These are phyloP conservation scores for Solea solea DNA, from an alignment of 2,113 vertebrate genomes.

Conservation along the genomic window DNA sequence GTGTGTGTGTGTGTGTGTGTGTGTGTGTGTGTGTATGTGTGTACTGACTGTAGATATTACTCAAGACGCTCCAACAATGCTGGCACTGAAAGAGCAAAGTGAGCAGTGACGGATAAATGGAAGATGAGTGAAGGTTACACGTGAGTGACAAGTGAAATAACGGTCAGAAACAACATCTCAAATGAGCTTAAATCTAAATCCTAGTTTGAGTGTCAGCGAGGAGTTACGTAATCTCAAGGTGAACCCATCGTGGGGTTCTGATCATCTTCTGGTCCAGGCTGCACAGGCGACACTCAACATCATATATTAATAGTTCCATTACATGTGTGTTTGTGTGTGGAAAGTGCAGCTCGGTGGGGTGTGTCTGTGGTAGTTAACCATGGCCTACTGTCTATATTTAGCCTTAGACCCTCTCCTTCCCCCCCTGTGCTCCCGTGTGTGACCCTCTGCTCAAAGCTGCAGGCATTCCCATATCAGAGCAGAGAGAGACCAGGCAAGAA, in stretches of 20 bases:
- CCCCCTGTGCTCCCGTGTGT: constrained; percentile 59
- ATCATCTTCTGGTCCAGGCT: constrained; percentile 19
- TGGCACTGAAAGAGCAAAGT: constrained; percentile 38
- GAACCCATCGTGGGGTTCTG: constrained; percentile 16
- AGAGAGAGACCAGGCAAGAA: constrained; percentile 53
- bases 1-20: constrained; percentile 43
- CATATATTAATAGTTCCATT: not conserved
- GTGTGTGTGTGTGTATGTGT: constrained; percentile 56
- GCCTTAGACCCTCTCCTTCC: constrained; percentile 66
- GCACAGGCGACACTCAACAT: constrained; percentile 14
- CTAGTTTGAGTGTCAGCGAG: constrained; percentile 5
- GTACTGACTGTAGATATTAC: constrained; percentile 67
- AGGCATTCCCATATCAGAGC: constrained; percentile 82
- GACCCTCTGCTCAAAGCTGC: constrained; percentile 67
- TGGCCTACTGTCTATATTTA: constrained; percentile 83
- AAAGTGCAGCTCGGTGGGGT: constrained; percentile 62
- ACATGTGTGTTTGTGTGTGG: constrained; percentile 37
- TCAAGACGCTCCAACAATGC: constrained; percentile 61
- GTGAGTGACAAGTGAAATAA: constrained; percentile 9
- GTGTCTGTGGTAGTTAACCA: constrained; percentile 73
- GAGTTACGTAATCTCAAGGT: no score
- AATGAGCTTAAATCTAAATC: constrained; percentile 28
- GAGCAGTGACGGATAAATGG: constrained; percentile 18
- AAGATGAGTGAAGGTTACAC: constrained; percentile 16
- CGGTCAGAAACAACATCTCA: not conserved